phyloP scores from a whole-genome alignment of 2,797 vertebrate genomes.

The Sebastes hopkinsi region DNA sequence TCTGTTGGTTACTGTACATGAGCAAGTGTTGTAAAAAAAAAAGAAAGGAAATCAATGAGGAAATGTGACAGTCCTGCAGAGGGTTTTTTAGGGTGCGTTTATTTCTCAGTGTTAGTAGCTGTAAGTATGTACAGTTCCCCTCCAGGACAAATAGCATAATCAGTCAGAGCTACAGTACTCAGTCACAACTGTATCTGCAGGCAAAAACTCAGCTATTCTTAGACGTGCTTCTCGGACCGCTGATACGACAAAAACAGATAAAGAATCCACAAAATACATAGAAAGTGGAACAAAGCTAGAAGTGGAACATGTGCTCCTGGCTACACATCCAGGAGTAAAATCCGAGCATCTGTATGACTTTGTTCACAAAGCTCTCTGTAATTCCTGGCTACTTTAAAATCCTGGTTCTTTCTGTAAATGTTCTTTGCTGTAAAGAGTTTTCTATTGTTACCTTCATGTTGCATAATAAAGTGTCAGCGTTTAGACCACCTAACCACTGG shows the following conservation, averaged over 20 bases:
- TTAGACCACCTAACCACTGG: background rate
- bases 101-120: slow-evolving; percentile 18
- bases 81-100: slow-evolving; percentile 19
- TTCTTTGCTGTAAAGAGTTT: background rate
- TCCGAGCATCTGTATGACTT: background rate
- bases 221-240: slow-evolving; percentile 33
- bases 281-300: background rate
- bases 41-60: background rate
- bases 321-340: background rate
- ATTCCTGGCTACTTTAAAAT: background rate
- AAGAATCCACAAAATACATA: slow-evolving; percentile 15
- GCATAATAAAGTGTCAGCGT: background rate
- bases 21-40: background rate
- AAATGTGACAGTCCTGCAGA: slow-evolving; percentile 15
- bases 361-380: background rate
- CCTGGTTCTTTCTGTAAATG: background rate
- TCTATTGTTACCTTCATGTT: background rate
- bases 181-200: slow-evolving; percentile 56
- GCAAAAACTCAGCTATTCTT: slow-evolving; percentile 57
- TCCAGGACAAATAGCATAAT: slow-evolving; percentile 55
- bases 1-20: background rate
- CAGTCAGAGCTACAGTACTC: slow-evolving; percentile 42
- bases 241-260: slow-evolving; percentile 40
- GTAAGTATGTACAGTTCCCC: slow-evolving; percentile 17
- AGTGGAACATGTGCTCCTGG: background rate